These are phyloP conservation scores for Atethmia centrago DNA, from an alignment of 2,888 invertebrate genomes.

Conservation along the genomic window DNA sequence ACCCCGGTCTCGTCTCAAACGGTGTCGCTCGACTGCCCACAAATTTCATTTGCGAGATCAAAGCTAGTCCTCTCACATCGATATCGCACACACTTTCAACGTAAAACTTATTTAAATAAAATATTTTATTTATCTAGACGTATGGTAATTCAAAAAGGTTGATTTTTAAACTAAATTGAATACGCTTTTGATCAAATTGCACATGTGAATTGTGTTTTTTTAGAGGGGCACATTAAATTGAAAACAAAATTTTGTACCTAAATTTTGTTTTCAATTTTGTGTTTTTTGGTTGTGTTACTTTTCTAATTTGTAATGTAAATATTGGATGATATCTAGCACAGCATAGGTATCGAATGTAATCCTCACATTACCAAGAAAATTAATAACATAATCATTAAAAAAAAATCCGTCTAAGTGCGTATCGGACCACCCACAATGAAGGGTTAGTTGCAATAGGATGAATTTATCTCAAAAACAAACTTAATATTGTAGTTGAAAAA, in stretches of 20 bases:
- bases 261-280: conserved; percentile 6
- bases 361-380: background rate
- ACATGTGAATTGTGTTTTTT: conserved; percentile 4
- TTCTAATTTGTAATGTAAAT: background rate
- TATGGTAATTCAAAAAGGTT: conserved; percentile 28
- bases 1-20: conserved; percentile 33
- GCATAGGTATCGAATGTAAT: background rate
- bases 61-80: conserved; percentile 60
- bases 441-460: too few relatives aligned
- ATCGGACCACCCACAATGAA: too few relatives aligned
- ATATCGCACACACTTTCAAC: conserved; percentile 64
- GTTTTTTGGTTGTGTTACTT: background rate
- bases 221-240: background rate
- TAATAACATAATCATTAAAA: too few relatives aligned
- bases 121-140: conserved; percentile 56
- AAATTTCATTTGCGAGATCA: conserved; percentile 67
- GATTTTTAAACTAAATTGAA: conserved; percentile 43
- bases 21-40: conserved; percentile 65
- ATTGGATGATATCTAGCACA: background rate
- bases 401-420: too few relatives aligned
- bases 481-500: too few relatives aligned
- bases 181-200: conserved; percentile 33
- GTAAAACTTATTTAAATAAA: conserved; percentile 72
- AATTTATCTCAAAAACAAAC: too few relatives aligned
- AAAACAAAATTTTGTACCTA: too few relatives aligned